Percentiles rank a stretch among this genome's conserved stretches.
phyloP scores from a whole-genome alignment of 2,797 vertebrate genomes.

The Platalea minor region DNA sequence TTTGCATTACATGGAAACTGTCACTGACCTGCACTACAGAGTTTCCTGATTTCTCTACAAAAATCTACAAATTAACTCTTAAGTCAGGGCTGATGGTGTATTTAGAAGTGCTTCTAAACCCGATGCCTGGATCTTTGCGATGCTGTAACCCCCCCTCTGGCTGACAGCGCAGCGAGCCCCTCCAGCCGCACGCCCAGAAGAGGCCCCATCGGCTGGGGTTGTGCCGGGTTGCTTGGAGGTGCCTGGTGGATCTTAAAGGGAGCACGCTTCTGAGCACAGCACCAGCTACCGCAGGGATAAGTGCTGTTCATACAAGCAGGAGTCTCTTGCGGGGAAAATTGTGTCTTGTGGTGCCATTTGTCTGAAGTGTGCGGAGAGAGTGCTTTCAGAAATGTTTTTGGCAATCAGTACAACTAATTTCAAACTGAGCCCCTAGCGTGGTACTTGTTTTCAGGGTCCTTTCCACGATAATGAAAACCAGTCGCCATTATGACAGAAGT shows the following conservation, averaged over 20 bases:
- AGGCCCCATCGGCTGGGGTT: not conserved
- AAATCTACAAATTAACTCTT: not conserved
- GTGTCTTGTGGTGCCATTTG: not conserved
- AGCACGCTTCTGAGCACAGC: not conserved
- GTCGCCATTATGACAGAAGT: accelerated
- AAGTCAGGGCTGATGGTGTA: not conserved
- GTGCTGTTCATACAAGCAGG: not conserved
- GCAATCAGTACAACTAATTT: accelerated
- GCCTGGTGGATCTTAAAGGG: too few species aligned
- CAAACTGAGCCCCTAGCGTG: accelerated
- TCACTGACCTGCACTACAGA: not conserved
- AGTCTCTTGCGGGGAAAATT: too few species aligned
- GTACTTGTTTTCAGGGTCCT: not conserved
- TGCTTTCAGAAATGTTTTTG: not conserved
- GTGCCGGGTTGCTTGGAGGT: not conserved
- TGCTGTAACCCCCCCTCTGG: not conserved
- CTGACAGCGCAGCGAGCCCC: too few species aligned
- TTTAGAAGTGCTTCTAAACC: not conserved
- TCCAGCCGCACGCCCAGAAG: not conserved
- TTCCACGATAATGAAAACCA: not conserved
- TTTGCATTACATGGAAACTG: not conserved
- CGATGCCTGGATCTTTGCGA: accelerated
- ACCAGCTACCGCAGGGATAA: not conserved
- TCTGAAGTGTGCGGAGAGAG: not conserved
- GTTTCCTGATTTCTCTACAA: not conserved